A percentile compares a stretch with the other conserved stretches of the same genome.
These are phyloP conservation scores for Burhinus oedicnemus DNA, from an alignment of 2,113 vertebrate genomes.

Conservation along the genomic window DNA sequence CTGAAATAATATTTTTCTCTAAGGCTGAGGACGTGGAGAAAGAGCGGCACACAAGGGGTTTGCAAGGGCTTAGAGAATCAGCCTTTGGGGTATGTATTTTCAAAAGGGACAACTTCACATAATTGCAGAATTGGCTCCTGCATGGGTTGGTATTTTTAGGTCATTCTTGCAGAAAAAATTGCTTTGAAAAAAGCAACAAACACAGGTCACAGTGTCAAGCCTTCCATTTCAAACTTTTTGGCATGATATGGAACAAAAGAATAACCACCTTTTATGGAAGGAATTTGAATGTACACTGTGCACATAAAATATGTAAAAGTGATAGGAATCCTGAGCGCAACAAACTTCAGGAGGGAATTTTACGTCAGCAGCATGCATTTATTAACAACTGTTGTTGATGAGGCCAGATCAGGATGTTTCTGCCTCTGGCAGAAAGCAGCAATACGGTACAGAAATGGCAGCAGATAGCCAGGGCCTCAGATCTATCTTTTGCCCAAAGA, in stretches of 20 bases:
- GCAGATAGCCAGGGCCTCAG: not conserved
- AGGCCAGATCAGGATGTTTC: not conserved
- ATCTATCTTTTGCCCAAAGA: not conserved
- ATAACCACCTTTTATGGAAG: not conserved
- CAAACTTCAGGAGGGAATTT: not conserved
- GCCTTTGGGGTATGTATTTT: not conserved
- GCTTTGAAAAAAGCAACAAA: not conserved
- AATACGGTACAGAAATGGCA: not conserved
- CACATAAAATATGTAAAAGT: not conserved
- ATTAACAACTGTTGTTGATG: not conserved
- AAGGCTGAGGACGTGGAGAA: too few relatives aligned
- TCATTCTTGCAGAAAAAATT: not conserved
- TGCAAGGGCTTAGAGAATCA: not conserved
- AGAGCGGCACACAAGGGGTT: not conserved
- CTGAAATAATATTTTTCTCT: not conserved
- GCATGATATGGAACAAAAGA: not conserved
- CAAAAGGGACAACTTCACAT: not conserved
- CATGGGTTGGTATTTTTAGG: not conserved
- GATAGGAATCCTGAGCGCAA: not conserved
- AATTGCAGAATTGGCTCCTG: not conserved
- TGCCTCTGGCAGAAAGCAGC: not conserved
- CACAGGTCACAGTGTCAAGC: rapidly evolving
- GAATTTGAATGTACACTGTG: not conserved
- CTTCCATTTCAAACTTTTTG: not conserved
- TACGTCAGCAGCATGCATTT: not conserved